A percentile compares a stretch with the other conserved stretches of the same genome.
Conservation (phyloP, 2,888 invertebrate species). For the Elysia crispata region DNA sequence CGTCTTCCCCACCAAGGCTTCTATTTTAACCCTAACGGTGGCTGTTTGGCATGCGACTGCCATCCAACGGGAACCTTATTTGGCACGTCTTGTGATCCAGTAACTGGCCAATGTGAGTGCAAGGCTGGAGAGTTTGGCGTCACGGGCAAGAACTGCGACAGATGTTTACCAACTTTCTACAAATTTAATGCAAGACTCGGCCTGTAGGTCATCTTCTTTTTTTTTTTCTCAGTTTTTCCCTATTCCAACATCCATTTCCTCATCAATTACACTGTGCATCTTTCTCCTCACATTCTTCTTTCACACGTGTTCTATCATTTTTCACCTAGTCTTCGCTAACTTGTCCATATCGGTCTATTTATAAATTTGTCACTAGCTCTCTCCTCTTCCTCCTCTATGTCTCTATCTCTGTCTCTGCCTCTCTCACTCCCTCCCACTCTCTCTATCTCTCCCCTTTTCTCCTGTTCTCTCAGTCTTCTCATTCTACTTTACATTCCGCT, state of each 20-base stretch:
- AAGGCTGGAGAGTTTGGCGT: conserved; percentile 65
- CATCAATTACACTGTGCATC: not conserved
- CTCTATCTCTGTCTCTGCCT: no score
- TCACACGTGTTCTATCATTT: no score
- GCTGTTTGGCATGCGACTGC: conserved; percentile 73
- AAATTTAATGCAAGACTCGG: conserved; percentile 58
- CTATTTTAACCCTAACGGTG: conserved; percentile 59
- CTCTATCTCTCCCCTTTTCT: no score
- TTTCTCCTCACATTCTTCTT: no score
- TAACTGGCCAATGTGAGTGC: conserved; percentile 75
- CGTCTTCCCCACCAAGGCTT: conserved; percentile 25
- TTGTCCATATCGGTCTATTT: no score
- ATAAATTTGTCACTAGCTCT: no score
- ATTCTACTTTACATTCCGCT: not conserved
- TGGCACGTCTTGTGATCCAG: conserved; percentile 65
- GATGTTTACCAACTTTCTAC: conserved; percentile 66
- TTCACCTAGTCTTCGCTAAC: no score
- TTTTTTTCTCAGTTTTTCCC: not conserved
- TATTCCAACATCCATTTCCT: not conserved
- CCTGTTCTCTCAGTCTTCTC: no score
- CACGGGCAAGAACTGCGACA: conserved; percentile 68
- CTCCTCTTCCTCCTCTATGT: no score
- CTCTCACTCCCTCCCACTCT: no score
- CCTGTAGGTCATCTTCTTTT: conserved; percentile 53
- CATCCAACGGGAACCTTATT: conserved; percentile 61